Conservation (phyloP, 2,888 invertebrate species). For the Campoplex capitator region DNA sequence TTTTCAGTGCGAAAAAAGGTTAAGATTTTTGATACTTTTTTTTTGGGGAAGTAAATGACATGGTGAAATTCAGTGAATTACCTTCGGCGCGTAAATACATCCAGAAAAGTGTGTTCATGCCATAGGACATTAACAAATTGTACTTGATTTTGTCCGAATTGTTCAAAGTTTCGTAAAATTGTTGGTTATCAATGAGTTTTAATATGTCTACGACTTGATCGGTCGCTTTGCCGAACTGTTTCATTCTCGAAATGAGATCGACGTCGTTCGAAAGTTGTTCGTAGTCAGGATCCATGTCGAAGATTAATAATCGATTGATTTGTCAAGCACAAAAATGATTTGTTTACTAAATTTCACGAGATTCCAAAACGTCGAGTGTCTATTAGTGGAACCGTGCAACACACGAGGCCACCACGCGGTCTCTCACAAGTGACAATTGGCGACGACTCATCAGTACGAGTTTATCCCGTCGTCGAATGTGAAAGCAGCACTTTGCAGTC, state of each 20-base stretch:
- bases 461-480: background rate
- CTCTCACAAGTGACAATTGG: background rate
- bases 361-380: background rate
- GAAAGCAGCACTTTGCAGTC: slow-evolving; percentile 12
- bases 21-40: background rate
- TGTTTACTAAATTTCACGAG: background rate
- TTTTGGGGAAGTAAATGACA: background rate
- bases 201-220: slow-evolving; percentile 77
- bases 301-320: background rate
- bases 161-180: slow-evolving; percentile 79
- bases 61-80: slow-evolving; percentile 43
- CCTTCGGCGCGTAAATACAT: slow-evolving; percentile 83
- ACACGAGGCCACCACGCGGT: background rate
- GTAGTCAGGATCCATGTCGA: slow-evolving; percentile 76
- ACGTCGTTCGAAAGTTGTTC: slow-evolving; percentile 79
- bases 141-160: slow-evolving; percentile 81
- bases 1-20: background rate
- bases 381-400: background rate
- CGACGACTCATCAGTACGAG: background rate
- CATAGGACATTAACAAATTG: slow-evolving; percentile 81
- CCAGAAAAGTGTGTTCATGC: slow-evolving; percentile 83
- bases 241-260: slow-evolving; percentile 75
- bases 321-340: background rate
- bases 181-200: slow-evolving; percentile 75
- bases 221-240: slow-evolving; percentile 75